Conservation (phyloP, 2,797 vertebrate species). For the Syngnathus acus region DNA sequence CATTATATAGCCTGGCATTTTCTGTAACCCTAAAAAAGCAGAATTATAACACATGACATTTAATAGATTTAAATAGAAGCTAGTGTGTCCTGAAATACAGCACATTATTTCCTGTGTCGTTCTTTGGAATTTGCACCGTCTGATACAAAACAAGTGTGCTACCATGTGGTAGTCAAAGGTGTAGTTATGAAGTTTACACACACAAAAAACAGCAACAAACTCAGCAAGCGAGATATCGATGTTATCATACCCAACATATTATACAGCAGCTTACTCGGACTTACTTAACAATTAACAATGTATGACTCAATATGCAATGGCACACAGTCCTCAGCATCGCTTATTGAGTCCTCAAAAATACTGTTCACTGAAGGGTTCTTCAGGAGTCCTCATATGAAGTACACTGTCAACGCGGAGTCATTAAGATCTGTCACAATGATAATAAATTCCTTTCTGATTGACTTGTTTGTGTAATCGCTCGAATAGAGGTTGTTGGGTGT, state of each 20-base stretch:
- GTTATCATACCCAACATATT: background rate
- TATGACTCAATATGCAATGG: background rate
- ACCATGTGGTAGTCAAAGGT: too few species aligned
- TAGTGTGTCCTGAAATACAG: too few species aligned
- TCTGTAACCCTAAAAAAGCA: too few species aligned
- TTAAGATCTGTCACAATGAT: background rate
- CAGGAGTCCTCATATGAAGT: slow-evolving; percentile 1
- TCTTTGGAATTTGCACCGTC: too few species aligned
- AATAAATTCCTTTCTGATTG: background rate
- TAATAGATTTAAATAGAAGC: too few species aligned
- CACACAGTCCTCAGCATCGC: background rate
- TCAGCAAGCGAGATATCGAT: too few species aligned
- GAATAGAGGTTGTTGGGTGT: background rate
- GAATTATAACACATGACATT: too few species aligned
- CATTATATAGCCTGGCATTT: too few species aligned
- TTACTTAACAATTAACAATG: background rate
- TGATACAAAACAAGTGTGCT: too few species aligned
- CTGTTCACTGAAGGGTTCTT: slow-evolving; percentile 5
- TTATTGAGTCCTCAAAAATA: background rate
- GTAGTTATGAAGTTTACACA: too few species aligned
- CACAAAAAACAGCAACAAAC: too few species aligned
- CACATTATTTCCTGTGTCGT: too few species aligned
- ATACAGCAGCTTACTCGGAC: background rate
- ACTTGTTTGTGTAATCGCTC: background rate
- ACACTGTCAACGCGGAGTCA: background rate